Conservation (phyloP, 2,113 vertebrate genomes). For the Esox niger region DNA sequence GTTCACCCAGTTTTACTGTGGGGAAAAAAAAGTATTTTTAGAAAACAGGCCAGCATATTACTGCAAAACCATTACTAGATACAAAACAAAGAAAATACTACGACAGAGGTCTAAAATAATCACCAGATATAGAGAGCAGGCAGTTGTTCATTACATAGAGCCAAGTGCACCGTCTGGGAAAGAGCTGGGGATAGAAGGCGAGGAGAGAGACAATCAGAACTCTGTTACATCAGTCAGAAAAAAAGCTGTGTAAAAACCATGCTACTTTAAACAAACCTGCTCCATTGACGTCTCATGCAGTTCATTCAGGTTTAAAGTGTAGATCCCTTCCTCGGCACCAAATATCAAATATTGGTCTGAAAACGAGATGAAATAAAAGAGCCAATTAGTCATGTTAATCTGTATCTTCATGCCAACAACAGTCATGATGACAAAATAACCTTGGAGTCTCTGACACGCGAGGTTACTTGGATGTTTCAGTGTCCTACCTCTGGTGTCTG, state of each 20-base stretch:
- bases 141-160: constrained; percentile 98
- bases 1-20: too few relatives aligned
- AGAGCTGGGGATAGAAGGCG: constrained; percentile 74
- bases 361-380: constrained; percentile 38
- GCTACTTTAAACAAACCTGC: constrained; percentile 73
- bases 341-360: constrained; percentile 98
- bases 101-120: constrained; percentile 1
- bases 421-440: too few relatives aligned
- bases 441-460: background rate
- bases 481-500: constrained; percentile 90
- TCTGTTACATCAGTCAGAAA: too few relatives aligned
- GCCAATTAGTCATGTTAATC: too few relatives aligned
- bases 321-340: constrained; percentile 97
- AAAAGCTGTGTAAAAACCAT: too few relatives aligned
- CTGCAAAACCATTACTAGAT: background rate
- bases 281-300: constrained; percentile 98
- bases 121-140: constrained; percentile 97
- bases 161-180: constrained; percentile 95
- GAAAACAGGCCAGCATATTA: too few relatives aligned
- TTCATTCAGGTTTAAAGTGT: constrained; percentile 97
- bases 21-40: too few relatives aligned
- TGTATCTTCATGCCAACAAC: too few relatives aligned
- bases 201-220: background rate
- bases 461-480: background rate
- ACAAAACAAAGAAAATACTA: background rate